A percentile compares a stretch with the other conserved stretches of the same genome.
phyloP scores from a whole-genome alignment of 2,113 vertebrate species.

The Myocastor coypus region DNA sequence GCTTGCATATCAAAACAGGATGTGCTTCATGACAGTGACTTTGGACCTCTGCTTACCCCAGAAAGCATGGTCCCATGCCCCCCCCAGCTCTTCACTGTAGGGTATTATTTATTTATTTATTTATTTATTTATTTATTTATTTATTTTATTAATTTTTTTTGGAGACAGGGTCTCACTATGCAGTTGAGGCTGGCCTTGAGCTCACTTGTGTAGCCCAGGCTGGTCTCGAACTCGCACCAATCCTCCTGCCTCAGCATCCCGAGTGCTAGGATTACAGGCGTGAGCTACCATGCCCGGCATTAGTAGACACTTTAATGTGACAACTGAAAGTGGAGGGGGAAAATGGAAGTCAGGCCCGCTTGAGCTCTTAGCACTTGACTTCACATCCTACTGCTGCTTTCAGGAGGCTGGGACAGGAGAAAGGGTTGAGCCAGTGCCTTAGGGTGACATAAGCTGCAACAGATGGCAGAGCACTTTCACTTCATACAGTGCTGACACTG shows the following conservation, averaged over 20 bases:
- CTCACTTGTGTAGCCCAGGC: too few species aligned
- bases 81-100: background rate
- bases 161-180: too few species aligned
- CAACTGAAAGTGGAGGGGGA: background rate
- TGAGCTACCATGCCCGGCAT: too few species aligned
- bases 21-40: slow-evolving; percentile 4
- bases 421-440: background rate
- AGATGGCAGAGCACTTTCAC: slow-evolving; percentile 2
- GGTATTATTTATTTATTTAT: too few species aligned
- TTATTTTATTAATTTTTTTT: too few species aligned
- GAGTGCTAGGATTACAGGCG: too few species aligned
- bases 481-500: background rate
- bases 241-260: too few species aligned
- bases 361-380: background rate
- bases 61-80: slow-evolving; percentile 36
- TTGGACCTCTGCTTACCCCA: slow-evolving; percentile 47
- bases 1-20: slow-evolving; percentile 52
- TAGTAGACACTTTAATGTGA: slow-evolving; percentile 50
- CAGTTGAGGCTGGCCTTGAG: too few species aligned
- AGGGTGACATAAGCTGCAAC: background rate
- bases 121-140: too few species aligned
- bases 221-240: too few species aligned
- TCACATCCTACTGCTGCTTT: background rate
- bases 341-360: background rate
- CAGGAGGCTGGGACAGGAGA: background rate